phyloP scores from a whole-genome alignment of 2,113 vertebrate species.

The Rhea pennata region DNA sequence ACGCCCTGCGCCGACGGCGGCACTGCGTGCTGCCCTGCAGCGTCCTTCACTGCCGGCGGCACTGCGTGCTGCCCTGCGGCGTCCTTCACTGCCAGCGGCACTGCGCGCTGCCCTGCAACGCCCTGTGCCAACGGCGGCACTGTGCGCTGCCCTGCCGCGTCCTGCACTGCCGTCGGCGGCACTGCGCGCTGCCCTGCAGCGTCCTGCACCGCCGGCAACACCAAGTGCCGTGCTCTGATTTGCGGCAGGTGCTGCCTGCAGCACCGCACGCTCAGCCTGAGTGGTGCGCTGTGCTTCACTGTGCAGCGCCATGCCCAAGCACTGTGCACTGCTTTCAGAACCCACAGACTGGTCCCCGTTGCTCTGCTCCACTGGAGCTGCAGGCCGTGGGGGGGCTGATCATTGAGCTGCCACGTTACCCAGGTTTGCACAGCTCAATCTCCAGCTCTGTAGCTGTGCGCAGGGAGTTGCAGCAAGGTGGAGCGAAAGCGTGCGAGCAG shows the following conservation, averaged over 20 bases:
- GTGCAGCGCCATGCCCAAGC: not conserved
- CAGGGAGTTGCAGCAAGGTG: not conserved
- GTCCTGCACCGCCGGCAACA: not conserved
- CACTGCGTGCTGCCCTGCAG: too few species aligned
- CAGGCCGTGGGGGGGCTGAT: not conserved
- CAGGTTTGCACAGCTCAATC: not conserved
- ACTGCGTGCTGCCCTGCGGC: too few species aligned
- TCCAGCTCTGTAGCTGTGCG: not conserved
- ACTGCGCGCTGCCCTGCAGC: too few species aligned
- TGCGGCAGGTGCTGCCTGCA: too few species aligned
- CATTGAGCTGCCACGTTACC: not conserved
- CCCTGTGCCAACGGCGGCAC: not conserved
- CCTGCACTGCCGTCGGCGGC: rapidly evolving
- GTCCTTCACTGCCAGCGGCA: not conserved
- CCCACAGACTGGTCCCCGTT: not conserved
- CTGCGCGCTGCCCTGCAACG: not conserved
- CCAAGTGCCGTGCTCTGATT: too few species aligned
- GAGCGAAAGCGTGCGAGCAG: too few species aligned
- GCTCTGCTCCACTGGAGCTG: not conserved
- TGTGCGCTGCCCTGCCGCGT: not conserved
- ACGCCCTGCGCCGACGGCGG: too few species aligned
- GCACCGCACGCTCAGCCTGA: not conserved
- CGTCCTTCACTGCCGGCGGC: too few species aligned
- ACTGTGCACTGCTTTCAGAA: not conserved
- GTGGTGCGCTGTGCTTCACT: too few species aligned